A percentile compares a stretch with the other conserved stretches of the same genome.
Conservation (phyloP, 2,113 vertebrate genomes). For the Chaetodon trifascialis region DNA sequence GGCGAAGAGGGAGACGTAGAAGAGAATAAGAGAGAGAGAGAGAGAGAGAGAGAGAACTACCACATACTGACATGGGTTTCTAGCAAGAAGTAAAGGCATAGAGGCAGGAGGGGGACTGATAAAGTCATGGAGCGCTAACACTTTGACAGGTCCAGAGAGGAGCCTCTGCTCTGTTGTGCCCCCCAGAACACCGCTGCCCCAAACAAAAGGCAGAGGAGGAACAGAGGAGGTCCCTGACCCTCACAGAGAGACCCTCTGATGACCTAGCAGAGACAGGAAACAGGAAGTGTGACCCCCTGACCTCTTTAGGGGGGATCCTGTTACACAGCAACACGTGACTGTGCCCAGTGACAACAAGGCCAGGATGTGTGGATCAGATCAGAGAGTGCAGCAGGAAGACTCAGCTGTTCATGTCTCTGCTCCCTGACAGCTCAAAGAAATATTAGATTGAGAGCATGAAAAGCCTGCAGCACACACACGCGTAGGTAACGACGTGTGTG, state of each 20-base stretch:
- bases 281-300: constrained; percentile 85
- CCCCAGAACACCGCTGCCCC: constrained; percentile 24
- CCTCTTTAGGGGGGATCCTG: constrained; percentile 64
- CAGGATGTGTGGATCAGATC: constrained; percentile 57
- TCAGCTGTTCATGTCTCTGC: constrained; percentile 28
- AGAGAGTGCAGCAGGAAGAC: constrained; percentile 48
- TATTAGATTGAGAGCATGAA: not conserved
- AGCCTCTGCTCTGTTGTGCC: constrained; percentile 38
- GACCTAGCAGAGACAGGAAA: constrained; percentile 85
- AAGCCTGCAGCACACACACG: constrained; percentile 9
- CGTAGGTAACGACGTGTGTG: not conserved
- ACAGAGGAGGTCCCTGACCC: constrained; percentile 79
- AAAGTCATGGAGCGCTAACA: constrained; percentile 54
- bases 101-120: constrained; percentile 42
- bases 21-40: not conserved
- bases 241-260: constrained; percentile 80
- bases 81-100: constrained; percentile 24
- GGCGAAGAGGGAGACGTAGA: not conserved
- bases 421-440: constrained; percentile 3
- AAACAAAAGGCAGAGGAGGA: constrained; percentile 79
- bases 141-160: constrained; percentile 68
- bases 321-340: constrained; percentile 70
- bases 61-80: not conserved
- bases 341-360: constrained; percentile 65
- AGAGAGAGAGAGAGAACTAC: not conserved